These are phyloP conservation scores for Clusia tigrina DNA, from an alignment of 2,888 invertebrate species.

Conservation along the genomic window DNA sequence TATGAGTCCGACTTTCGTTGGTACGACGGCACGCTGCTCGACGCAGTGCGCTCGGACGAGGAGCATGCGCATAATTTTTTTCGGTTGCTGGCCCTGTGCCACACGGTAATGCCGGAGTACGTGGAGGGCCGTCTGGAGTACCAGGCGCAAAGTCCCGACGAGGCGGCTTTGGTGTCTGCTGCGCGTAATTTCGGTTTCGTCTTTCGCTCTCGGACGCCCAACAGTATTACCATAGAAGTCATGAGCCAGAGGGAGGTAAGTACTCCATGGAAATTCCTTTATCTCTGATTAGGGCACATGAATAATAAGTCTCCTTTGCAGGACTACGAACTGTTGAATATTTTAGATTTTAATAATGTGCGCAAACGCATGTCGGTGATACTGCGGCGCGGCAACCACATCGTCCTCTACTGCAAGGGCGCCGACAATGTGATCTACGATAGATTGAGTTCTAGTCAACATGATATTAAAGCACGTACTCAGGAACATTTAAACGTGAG, in stretches of 20 bases:
- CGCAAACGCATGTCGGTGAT: conserved; percentile 99
- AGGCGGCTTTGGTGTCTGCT: conserved; percentile 95
- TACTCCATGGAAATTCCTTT: neutral
- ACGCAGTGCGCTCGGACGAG: conserved; percentile 81
- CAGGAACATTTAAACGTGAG: conserved; percentile 94
- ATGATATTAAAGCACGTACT: conserved; percentile 81
- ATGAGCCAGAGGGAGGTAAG: conserved; percentile 78
- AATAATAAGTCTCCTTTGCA: conserved; percentile 59
- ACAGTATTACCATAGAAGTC: conserved; percentile 91
- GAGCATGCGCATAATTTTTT: conserved; percentile 86
- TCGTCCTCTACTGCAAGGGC: conserved; percentile 95
- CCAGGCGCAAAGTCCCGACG: conserved; percentile 97
- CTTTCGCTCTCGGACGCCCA: conserved; percentile 90
- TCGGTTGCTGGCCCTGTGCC: conserved; percentile 91
- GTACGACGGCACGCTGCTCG: conserved; percentile 86
- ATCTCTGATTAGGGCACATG: too few relatives aligned
- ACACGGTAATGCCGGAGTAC: conserved; percentile 98
- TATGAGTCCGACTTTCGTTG: conserved; percentile 93
- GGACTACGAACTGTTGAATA: conserved; percentile 95
- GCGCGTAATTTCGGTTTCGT: conserved; percentile 99
- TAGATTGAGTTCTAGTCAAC: conserved; percentile 80
- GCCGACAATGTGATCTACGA: conserved; percentile 98
- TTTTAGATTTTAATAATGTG: conserved; percentile 99
- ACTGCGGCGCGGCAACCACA: conserved; percentile 80
- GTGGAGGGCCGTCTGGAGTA: conserved; percentile 75